Base-by-base conservation (phyloP, 1,140 invertebrate species). In the Drosophila hydei region DNA sequence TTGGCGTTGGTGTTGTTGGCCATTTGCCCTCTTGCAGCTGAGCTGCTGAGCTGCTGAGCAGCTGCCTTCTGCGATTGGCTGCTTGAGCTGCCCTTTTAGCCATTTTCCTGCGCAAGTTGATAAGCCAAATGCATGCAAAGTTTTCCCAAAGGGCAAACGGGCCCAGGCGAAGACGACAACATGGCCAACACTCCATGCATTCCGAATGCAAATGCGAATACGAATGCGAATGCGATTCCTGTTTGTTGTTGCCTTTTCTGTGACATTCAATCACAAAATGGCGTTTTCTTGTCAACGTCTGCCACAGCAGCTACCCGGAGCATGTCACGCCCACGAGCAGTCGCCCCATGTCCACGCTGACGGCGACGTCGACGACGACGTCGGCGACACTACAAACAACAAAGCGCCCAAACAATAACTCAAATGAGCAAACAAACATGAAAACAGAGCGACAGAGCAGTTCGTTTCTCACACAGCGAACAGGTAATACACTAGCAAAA, bases 231-330 rank as follows among this genome's bases (percentile, higher is more conserved):
- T 52, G 50, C 14, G 14, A 52, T 52, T 33, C 14, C 30, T 52
- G 25, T 33, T 36, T 69, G 50, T 7, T 27, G 47, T 38, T 36
- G 61, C 52, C 50, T 65, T 89, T 89, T 85, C 60, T 89, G 70
- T 89, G 87, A 89, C 87, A 89, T 89, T 89, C 87, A 89, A 89
- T 89, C 87, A 89, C 71, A 89, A 81, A 89, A 89, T 89, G 87
- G 87, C 87, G 87, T 89, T 85, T 89, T 87, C 87, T 89, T 89
- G 87, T 89, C 87, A 89, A 89, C 80, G 77, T 85, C 75, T 80
- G 85, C 77, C 62, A 85, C 76, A 67, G 67, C 65, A 84, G 54
- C 61, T 62, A 64, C 59, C 60, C 59, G 60, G 52, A 64, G 55
- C 69, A 72, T 64, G 79, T 72, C 61, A 89, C 77, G 77, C 80